These are phyloP conservation scores for Thymelicus acteon DNA, from an alignment of 2,888 invertebrate species.

Conservation along the genomic window DNA sequence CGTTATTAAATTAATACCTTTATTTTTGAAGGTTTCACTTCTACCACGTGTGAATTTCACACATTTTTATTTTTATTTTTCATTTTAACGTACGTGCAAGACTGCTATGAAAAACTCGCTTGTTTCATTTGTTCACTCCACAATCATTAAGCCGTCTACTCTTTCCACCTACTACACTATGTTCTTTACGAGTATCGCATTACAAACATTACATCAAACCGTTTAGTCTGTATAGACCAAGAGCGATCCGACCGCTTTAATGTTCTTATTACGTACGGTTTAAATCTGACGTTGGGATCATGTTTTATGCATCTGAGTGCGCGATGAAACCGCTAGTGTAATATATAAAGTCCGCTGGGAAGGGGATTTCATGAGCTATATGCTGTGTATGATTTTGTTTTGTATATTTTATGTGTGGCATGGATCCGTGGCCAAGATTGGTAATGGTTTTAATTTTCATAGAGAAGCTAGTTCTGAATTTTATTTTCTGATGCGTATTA, in stretches of 20 bases:
- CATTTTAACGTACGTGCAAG: too few species aligned
- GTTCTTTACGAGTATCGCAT: neutral
- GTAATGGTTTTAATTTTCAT: constrained; percentile 31
- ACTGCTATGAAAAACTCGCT: too few species aligned
- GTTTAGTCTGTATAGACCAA: constrained; percentile 37
- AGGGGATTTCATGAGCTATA: constrained; percentile 73
- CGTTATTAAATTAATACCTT: too few species aligned
- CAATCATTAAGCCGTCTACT: neutral
- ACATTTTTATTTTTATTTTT: too few species aligned
- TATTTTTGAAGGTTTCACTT: too few species aligned
- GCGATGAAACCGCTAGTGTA: constrained; percentile 78
- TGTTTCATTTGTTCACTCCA: neutral
- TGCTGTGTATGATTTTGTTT: constrained; percentile 64
- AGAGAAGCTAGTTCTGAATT: constrained; percentile 3
- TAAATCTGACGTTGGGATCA: constrained; percentile 82
- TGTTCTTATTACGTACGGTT: constrained; percentile 82
- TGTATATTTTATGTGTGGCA: constrained; percentile 46
- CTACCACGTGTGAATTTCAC: too few species aligned
- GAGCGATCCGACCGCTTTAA: constrained; percentile 64
- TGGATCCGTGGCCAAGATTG: constrained; percentile 20
- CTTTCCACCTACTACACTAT: neutral
- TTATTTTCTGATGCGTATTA: neutral
- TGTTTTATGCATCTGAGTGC: constrained; percentile 82
- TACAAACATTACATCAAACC: constrained; percentile 29
- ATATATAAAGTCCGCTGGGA: constrained; percentile 73